Percentiles rank a stretch among this genome's conserved stretches.
These are phyloP conservation scores for Catocala nupta DNA, from an alignment of 2,888 invertebrate species.

Conservation along the genomic window DNA sequence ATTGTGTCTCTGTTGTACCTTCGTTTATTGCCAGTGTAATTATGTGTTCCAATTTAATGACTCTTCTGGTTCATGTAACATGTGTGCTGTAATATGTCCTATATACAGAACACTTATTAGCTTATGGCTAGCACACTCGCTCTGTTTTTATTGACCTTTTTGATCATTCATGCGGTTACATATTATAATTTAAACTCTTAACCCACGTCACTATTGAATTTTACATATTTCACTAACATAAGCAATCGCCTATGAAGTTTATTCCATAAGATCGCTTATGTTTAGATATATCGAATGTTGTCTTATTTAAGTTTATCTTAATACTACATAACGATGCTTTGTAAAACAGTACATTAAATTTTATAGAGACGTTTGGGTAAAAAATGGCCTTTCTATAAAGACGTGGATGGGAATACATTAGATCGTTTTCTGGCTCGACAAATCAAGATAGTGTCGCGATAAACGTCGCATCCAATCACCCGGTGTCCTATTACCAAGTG, in stretches of 20 bases:
- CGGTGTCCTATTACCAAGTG: slow-evolving; percentile 75
- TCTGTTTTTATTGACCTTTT: background rate
- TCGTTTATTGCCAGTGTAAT: slow-evolving; percentile 32
- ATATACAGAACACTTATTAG: background rate
- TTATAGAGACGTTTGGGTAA: slow-evolving; percentile 71
- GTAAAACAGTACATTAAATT: slow-evolving; percentile 57
- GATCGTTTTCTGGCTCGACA: slow-evolving; percentile 65
- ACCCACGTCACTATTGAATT: no score
- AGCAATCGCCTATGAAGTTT: background rate
- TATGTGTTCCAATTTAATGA: slow-evolving; percentile 44
- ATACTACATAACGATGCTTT: slow-evolving; percentile 38
- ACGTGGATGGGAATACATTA: slow-evolving; percentile 64
- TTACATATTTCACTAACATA: no score
- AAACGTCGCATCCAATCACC: slow-evolving; percentile 74
- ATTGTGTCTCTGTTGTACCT: slow-evolving; percentile 25
- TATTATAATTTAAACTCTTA: no score
- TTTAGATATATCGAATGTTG: slow-evolving; percentile 7
- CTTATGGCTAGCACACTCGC: background rate
- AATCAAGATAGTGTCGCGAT: slow-evolving; percentile 79
- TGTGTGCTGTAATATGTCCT: slow-evolving; percentile 1
- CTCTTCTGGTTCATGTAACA: slow-evolving; percentile 20
- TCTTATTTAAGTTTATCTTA: slow-evolving; percentile 28
- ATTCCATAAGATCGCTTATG: background rate
- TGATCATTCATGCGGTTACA: background rate
- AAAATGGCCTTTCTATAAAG: slow-evolving; percentile 66